A percentile compares a stretch with the other conserved stretches of the same genome.
These are phyloP conservation scores for Rhagonycha fulva DNA, from an alignment of 2,888 invertebrate genomes.

Conservation along the genomic window DNA sequence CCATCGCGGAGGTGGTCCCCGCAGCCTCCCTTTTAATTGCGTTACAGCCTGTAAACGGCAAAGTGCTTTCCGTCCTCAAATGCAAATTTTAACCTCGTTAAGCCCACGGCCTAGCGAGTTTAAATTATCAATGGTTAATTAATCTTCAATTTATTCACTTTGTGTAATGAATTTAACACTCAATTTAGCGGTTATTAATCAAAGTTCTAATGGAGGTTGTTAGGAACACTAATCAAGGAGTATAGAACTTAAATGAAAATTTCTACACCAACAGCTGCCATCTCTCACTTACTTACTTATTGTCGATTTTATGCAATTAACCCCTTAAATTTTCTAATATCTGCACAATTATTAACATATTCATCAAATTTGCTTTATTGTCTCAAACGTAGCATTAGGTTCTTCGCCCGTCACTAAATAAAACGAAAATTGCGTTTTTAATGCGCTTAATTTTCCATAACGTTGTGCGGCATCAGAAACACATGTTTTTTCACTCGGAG, in stretches of 20 bases:
- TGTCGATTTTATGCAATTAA: conserved; percentile 15
- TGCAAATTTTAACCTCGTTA: conserved; percentile 61
- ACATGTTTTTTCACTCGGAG: conserved; percentile 29
- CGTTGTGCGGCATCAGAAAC: conserved; percentile 9
- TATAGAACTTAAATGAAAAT: conserved; percentile 25
- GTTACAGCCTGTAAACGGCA: conserved; percentile 54
- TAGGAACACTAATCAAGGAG: conserved; percentile 38
- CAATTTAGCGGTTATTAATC: conserved; percentile 64
- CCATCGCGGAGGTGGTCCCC: conserved; percentile 18
- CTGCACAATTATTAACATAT: conserved; percentile 15
- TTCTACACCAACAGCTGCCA: conserved; percentile 41
- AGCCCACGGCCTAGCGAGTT: conserved; percentile 57
- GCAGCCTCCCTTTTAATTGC: conserved; percentile 52
- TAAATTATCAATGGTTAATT: conserved; percentile 60
- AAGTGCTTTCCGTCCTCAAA: conserved; percentile 59
- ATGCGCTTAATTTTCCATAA: conserved; percentile 12
- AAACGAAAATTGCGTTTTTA: background rate
- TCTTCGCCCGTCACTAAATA: background rate
- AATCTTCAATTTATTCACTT: conserved; percentile 62
- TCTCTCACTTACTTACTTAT: conserved; percentile 28
- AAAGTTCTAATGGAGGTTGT: conserved; percentile 61
- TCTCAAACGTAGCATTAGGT: background rate
- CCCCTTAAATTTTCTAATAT: conserved; percentile 14
- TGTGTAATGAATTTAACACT: conserved; percentile 58
- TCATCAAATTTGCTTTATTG: background rate